Conservation (phyloP, 2,113 vertebrate genomes). For the Spheniscus mendiculus region DNA sequence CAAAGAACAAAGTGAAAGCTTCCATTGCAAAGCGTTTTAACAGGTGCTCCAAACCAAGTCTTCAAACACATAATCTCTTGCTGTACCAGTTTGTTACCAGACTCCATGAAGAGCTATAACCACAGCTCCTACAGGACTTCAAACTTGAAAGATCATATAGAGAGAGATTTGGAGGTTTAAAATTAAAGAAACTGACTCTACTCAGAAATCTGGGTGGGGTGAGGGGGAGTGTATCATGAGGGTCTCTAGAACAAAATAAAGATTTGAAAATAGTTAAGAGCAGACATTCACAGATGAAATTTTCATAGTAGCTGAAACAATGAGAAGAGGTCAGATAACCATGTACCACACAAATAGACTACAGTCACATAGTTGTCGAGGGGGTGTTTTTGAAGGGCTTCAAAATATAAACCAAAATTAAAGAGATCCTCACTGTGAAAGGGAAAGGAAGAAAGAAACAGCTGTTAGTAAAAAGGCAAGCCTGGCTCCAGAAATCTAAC, state of each 20-base stretch:
- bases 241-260: background rate
- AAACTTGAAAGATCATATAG: background rate
- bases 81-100: background rate
- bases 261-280: background rate
- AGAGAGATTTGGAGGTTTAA: background rate
- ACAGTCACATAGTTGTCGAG: background rate
- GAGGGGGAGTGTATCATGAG: accelerated
- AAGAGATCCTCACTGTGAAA: background rate
- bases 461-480: background rate
- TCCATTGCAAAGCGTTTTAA: background rate
- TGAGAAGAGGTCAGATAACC: background rate
- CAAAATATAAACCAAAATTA: background rate
- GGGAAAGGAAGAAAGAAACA: background rate
- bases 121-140: background rate
- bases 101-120: background rate
- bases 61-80: background rate
- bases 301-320: background rate
- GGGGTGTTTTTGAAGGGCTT: background rate
- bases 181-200: background rate
- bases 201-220: background rate
- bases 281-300: background rate
- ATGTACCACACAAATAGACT: background rate
- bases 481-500: background rate
- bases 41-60: background rate
- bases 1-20: background rate